phyloP scores from a whole-genome alignment of 2,888 invertebrate genomes.

The Lasioglossum malachurum region DNA sequence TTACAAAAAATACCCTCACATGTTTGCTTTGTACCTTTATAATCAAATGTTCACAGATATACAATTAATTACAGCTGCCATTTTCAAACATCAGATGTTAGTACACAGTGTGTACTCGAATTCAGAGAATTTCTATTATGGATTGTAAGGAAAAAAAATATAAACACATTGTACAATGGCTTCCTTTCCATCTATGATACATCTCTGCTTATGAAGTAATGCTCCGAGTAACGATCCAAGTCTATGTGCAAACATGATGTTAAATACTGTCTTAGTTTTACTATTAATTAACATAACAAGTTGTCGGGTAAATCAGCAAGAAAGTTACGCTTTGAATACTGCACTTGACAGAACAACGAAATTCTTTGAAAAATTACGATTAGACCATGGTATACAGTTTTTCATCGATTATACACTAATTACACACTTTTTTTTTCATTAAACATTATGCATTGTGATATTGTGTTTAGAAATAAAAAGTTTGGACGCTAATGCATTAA shows the following conservation, averaged over 20 bases:
- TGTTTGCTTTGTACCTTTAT: slow-evolving; percentile 8
- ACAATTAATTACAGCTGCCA: not conserved
- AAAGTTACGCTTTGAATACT: slow-evolving; percentile 40
- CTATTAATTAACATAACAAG: slow-evolving; percentile 44
- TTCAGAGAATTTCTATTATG: slow-evolving; percentile 16
- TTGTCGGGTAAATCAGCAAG: slow-evolving; percentile 5
- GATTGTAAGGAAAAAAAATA: slow-evolving; percentile 52
- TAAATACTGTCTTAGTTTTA: slow-evolving; percentile 35
- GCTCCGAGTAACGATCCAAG: not conserved
- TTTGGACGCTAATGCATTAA: slow-evolving; percentile 17
- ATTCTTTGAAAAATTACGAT: slow-evolving; percentile 68
- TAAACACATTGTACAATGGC: slow-evolving; percentile 50
- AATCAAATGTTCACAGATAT: not conserved
- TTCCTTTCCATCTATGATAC: not conserved
- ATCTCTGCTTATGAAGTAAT: slow-evolving; percentile 15
- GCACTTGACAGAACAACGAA: slow-evolving; percentile 58
- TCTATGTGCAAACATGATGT: slow-evolving; percentile 41
- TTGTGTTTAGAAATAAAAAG: slow-evolving; percentile 44
- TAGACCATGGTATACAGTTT: slow-evolving; percentile 66
- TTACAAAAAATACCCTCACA: not conserved
- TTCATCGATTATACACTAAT: too few relatives aligned
- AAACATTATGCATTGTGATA: slow-evolving; percentile 11
- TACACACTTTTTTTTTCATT: not conserved
- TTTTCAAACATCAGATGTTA: not conserved
- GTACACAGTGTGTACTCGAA: not conserved